Conservation (phyloP, 2,888 invertebrate species). For the Caenorhabditis sinica region DNA sequence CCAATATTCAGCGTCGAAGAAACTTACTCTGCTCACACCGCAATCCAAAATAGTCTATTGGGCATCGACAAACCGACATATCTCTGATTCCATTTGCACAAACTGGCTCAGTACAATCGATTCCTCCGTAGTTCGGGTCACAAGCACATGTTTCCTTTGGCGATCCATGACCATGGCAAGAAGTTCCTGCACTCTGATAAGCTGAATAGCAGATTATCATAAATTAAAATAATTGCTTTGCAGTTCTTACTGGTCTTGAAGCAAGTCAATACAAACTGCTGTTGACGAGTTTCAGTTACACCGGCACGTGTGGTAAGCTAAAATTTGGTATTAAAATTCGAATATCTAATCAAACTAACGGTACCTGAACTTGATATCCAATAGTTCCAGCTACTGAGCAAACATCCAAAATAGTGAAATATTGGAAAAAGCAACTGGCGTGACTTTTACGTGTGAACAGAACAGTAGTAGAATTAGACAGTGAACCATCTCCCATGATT, state of each 20-base stretch:
- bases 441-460: constrained; percentile 36
- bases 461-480: constrained; percentile 1
- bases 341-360: neutral
- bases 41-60: constrained; percentile 30
- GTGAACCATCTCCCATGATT: constrained; percentile 23
- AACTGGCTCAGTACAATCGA: constrained; percentile 49
- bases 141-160: constrained; percentile 27
- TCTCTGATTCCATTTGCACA: constrained; percentile 41
- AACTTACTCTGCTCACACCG: constrained; percentile 16
- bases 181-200: neutral
- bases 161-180: constrained; percentile 43
- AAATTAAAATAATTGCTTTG: no score
- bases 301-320: constrained; percentile 34
- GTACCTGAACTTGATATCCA: constrained; percentile 59
- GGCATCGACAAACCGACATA: constrained; percentile 54
- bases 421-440: constrained; percentile 22
- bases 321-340: neutral
- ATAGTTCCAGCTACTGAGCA: constrained; percentile 32
- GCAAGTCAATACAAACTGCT: constrained; percentile 55
- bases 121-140: constrained; percentile 27
- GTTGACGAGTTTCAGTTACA: neutral
- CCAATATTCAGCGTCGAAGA: neutral
- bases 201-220: constrained; percentile 19
- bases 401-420: constrained; percentile 35
- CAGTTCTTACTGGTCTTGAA: constrained; percentile 31